Evolutionary conservation across 2,797 vertebrate genomes (phyloP).

Genomic region (Myoxocephalus aenaeus): DNA sequence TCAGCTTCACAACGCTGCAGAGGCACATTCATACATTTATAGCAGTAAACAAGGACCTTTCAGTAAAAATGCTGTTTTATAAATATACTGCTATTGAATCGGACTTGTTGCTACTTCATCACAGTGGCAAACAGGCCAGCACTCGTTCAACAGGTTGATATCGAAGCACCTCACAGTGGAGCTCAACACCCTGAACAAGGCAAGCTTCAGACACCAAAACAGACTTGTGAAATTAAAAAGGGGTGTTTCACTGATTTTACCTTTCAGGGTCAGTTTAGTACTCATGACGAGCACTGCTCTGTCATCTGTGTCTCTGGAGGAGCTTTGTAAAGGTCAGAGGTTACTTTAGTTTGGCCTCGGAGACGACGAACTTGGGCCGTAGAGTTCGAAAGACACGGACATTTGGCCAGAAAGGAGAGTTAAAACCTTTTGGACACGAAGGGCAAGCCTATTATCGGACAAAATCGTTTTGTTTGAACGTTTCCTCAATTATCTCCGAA

Average conservation of each 20-base stretch:
- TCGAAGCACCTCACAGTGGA: neutral
- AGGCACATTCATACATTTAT: slow-evolving; percentile 58
- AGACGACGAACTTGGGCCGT: no score
- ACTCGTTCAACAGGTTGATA: neutral
- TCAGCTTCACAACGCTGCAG: slow-evolving; percentile 27
- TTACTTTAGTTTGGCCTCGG: neutral
- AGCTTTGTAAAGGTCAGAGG: neutral
- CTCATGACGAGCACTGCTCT: neutral
- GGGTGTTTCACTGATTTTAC: neutral
- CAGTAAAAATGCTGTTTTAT: slow-evolving; percentile 34
- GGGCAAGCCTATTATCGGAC: no score
- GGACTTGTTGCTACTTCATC: slow-evolving; percentile 34
- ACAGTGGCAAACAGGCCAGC: slow-evolving; percentile 12
- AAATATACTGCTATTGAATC: slow-evolving; percentile 32
- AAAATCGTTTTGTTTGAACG: no score
- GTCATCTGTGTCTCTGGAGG: neutral
- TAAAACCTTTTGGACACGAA: no score
- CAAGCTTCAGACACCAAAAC: neutral
- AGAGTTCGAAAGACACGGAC: neutral
- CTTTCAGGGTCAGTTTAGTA: neutral
- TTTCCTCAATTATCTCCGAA: no score
- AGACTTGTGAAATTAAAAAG: neutral
- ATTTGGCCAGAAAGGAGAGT: no score
- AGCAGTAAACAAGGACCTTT: slow-evolving; percentile 58
- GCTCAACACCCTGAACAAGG: neutral